phyloP scores from a whole-genome alignment of 37 sponge, comb jelly and placozoan genomes.

The Spongia lamella region DNA sequence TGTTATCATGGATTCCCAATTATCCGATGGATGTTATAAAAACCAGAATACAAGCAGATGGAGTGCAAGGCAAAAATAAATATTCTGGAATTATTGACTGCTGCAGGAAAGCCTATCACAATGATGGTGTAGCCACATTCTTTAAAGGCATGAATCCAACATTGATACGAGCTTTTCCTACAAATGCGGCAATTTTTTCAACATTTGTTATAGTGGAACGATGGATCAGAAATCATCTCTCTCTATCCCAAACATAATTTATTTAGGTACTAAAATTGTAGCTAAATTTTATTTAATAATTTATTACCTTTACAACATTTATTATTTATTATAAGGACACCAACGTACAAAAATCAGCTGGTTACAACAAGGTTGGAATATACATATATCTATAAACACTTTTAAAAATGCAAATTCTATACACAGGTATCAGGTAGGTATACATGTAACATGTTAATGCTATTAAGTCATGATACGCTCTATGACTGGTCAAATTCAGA shows the following conservation, averaged over 20 bases:
- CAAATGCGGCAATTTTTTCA: constrained; percentile 78
- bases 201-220: constrained; percentile 36
- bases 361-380: no score
- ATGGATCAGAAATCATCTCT: no score
- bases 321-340: no score
- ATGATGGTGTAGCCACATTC: constrained; percentile 55
- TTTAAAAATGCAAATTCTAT: background rate
- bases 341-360: no score
- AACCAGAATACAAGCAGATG: constrained; percentile 81
- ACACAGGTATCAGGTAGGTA: background rate
- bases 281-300: no score
- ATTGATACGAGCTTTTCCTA: constrained; percentile 80
- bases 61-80: constrained; percentile 24
- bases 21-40: constrained; percentile 92
- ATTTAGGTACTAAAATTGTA: no score
- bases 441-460: background rate
- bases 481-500: constrained; percentile 39
- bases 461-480: background rate
- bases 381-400: background rate
- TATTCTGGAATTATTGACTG: constrained; percentile 75
- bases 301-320: no score
- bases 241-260: no score
- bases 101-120: constrained; percentile 42
- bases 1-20: constrained; percentile 47
- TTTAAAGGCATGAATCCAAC: constrained; percentile 72